Conservation (phyloP, 2,888 invertebrate genomes). For the Andrena hattorfiana region DNA sequence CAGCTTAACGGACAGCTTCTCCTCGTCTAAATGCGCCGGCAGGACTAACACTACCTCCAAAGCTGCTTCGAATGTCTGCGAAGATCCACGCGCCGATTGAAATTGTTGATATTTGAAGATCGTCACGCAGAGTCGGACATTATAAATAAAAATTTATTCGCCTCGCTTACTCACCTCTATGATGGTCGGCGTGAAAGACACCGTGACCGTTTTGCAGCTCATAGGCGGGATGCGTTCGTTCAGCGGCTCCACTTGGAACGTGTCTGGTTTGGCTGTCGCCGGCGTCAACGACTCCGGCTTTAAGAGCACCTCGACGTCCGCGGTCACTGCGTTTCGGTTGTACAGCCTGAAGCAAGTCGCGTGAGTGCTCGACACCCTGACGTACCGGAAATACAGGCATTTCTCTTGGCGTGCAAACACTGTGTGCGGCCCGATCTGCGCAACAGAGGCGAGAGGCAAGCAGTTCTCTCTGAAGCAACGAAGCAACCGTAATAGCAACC, state of each 20-base stretch:
- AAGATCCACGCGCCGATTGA: conserved; percentile 9
- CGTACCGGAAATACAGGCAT: conserved; percentile 83
- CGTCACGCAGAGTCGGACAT: too few species aligned
- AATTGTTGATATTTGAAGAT: background rate
- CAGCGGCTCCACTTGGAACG: conserved; percentile 81
- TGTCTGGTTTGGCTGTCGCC: conserved; percentile 62
- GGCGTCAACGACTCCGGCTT: conserved; percentile 65
- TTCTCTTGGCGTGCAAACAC: conserved; percentile 82
- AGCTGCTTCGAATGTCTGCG: conserved; percentile 76
- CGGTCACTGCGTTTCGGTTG: conserved; percentile 83
- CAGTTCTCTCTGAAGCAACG: background rate
- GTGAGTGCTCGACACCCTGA: conserved; percentile 81
- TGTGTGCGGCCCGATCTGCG: conserved; percentile 80
- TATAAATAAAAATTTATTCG: background rate
- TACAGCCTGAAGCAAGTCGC: conserved; percentile 81
- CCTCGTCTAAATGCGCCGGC: conserved; percentile 65
- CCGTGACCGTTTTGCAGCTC: conserved; percentile 77
- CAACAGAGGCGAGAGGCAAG: conserved; percentile 10
- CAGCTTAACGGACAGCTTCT: conserved; percentile 78
- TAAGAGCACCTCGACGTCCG: conserved; percentile 74
- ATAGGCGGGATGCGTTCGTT: conserved; percentile 81
- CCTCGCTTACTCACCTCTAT: conserved; percentile 80
- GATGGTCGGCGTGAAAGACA: conserved; percentile 84
- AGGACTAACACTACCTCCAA: conserved; percentile 75
- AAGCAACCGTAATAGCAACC: conserved; percentile 56